Evolutionary conservation across 1,140 invertebrate species (phyloP).

Genomic region (Eumaeus atala): DNA sequence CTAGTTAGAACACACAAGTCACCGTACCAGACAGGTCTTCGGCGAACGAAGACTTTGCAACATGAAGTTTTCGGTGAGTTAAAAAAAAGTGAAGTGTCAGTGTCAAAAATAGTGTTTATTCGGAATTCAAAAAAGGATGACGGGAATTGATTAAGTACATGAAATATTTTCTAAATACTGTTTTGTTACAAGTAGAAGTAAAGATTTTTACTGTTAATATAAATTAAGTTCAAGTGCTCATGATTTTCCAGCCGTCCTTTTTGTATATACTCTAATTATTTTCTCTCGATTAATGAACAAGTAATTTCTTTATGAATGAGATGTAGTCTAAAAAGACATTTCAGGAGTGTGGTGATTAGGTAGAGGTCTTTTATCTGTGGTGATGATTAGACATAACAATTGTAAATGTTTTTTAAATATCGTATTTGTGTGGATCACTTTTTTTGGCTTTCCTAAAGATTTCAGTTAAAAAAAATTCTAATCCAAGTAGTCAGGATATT

Average conservation of each 20-base stretch:
- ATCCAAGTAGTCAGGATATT: background rate
- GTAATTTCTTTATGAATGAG: too few species aligned
- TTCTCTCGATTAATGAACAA: too few species aligned
- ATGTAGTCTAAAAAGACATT: too few species aligned
- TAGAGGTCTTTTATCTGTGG: too few species aligned
- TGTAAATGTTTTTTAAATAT: background rate
- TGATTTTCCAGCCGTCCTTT: slow-evolving; percentile 2
- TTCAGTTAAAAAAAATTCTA: background rate
- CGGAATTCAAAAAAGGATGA: slow-evolving; percentile 11
- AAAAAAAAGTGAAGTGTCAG: slow-evolving; percentile 33
- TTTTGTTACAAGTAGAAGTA: background rate
- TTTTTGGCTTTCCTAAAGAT: background rate
- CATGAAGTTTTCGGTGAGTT: slow-evolving; percentile 68
- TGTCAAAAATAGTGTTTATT: slow-evolving; percentile 22
- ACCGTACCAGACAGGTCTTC: slow-evolving; percentile 65
- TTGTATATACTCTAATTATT: too few species aligned
- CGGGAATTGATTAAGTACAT: background rate
- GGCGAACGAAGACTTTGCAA: slow-evolving; percentile 61
- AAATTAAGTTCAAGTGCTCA: background rate
- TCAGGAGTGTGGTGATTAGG: too few species aligned
- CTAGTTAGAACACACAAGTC: slow-evolving; percentile 25
- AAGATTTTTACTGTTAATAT: background rate
- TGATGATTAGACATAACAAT: too few species aligned
- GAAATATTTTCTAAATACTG: too few species aligned
- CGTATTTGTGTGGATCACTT: background rate